These are phyloP conservation scores for Diglossa cyanea DNA, from an alignment of 2,797 vertebrate genomes.

Conservation along the genomic window DNA sequence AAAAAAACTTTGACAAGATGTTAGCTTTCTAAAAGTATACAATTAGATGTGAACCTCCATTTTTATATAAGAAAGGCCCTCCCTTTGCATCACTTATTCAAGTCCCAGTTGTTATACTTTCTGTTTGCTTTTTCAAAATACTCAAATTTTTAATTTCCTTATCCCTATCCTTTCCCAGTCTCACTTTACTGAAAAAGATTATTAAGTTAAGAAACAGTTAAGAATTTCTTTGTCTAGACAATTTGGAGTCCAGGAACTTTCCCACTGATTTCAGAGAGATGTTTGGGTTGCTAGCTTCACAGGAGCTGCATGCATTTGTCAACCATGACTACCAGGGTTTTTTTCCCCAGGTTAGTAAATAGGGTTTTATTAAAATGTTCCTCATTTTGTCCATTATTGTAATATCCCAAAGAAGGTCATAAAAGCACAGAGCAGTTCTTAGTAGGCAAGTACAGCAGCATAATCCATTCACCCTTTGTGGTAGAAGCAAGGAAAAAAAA, in stretches of 20 bases:
- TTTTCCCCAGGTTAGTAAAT: not conserved
- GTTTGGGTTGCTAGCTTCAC: not conserved
- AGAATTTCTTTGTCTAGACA: not conserved
- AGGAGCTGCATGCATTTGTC: not conserved
- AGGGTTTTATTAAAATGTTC: not conserved
- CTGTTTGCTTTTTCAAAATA: not conserved
- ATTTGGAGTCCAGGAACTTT: not conserved
- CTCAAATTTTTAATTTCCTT: not conserved
- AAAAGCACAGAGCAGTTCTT: not conserved
- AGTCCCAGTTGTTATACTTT: not conserved
- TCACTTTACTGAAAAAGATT: not conserved
- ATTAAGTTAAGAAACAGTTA: not conserved
- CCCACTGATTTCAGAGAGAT: not conserved
- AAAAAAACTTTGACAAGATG: not conserved
- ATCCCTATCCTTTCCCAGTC: not conserved
- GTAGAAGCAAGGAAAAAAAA: not conserved
- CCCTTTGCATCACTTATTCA: not conserved
- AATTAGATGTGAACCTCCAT: not conserved
- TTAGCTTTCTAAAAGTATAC: not conserved
- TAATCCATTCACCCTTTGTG: not conserved
- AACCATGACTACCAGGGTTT: not conserved
- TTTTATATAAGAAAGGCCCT: not conserved
- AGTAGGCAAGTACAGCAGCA: rapidly evolving
- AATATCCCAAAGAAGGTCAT: not conserved
- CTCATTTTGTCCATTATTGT: not conserved